Evolutionary conservation across 2,888 invertebrate genomes (phyloP).

Genomic region (Axea sp.): DNA sequence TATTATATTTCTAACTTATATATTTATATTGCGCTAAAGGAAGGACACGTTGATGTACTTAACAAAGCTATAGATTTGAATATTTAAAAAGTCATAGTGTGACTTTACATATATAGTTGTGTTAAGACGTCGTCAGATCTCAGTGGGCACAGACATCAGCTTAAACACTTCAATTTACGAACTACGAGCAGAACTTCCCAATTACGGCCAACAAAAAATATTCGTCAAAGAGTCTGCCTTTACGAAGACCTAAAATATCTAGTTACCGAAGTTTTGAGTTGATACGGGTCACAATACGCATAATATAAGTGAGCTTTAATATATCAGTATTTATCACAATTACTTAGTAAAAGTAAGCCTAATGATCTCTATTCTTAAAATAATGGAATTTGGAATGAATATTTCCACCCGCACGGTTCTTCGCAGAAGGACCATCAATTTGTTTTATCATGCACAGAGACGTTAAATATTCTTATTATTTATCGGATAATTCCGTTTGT

Average conservation of each 20-base stretch:
- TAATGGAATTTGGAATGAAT: constrained; percentile 4
- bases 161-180: constrained; percentile 31
- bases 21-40: too few species aligned
- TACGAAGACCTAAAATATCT: constrained; percentile 22
- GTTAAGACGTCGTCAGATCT: constrained; percentile 16
- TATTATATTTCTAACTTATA: too few species aligned
- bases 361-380: constrained; percentile 28
- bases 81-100: too few species aligned
- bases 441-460: too few species aligned
- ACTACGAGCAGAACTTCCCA: constrained; percentile 3
- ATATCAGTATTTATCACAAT: constrained; percentile 44
- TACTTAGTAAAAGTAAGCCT: constrained; percentile 45
- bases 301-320: constrained; percentile 52
- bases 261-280: constrained; percentile 28
- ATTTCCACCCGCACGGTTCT: too few species aligned
- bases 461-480: too few species aligned
- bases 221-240: constrained; percentile 40
- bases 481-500: too few species aligned
- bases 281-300: constrained; percentile 39
- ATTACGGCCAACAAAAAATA: constrained; percentile 24
- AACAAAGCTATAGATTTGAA: too few species aligned
- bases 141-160: constrained; percentile 28
- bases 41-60: too few species aligned
- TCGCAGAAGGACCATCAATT: too few species aligned
- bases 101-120: too few species aligned